Conservation (phyloP, 23 tunicate species). For the Halocynthia roretzi region DNA sequence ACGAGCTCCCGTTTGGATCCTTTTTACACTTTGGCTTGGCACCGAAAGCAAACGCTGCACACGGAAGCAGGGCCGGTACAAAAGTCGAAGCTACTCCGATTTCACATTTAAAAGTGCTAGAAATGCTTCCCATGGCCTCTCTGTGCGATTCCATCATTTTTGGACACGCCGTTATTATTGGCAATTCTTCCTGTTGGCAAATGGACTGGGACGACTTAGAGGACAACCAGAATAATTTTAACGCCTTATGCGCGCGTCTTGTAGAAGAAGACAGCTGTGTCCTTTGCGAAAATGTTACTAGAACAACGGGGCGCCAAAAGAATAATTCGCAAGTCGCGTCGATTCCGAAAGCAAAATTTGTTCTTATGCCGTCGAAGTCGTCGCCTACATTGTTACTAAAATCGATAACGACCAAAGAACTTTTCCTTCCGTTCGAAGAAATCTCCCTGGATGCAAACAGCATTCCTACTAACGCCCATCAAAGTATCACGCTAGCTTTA, state of each 20-base stretch:
- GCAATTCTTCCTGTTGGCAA: constrained; percentile 76
- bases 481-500: too few relatives aligned
- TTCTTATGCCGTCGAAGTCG: constrained; percentile 50
- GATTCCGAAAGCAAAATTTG: constrained; percentile 44
- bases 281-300: constrained; percentile 56
- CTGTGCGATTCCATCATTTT: constrained; percentile 73
- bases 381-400: constrained; percentile 43
- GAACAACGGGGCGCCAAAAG: constrained; percentile 4
- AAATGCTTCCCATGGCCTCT: constrained; percentile 19
- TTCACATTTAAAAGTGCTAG: constrained; percentile 25
- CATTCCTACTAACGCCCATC: too few relatives aligned
- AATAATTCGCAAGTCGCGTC: neutral
- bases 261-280: constrained; percentile 27
- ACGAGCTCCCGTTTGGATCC: constrained; percentile 40
- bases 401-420: constrained; percentile 43
- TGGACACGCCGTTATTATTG: constrained; percentile 45
- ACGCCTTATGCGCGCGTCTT: constrained; percentile 41
- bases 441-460: too few relatives aligned
- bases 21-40: constrained; percentile 16
- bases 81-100: constrained; percentile 27
- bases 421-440: constrained; percentile 11
- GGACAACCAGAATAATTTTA: constrained; percentile 56
- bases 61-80: neutral
- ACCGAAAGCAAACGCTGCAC: constrained; percentile 2
- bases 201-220: constrained; percentile 96